Evolutionary conservation across 37 sponge, comb jelly and placozoan species (phyloP), one percentile per base, ranked within the genome.

Genomic region (Cliona cf. orientalis): DNA sequence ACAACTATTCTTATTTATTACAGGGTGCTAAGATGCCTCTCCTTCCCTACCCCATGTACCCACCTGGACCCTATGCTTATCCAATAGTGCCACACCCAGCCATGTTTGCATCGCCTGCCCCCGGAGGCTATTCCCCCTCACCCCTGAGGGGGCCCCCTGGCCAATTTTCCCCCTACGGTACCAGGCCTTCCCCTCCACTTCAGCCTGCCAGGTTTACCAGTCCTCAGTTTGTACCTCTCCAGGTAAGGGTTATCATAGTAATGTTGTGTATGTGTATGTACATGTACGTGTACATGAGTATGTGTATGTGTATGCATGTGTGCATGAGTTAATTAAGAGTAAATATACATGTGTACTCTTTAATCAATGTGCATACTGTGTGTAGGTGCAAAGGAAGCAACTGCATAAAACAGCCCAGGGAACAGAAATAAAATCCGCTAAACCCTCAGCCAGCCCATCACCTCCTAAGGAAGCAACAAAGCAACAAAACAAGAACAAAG

Each of bases 231-330:
- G 74, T 74, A 22, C 74, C 74, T 28, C 36, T 74, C 12, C 74
- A 74, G 58, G 74, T 74, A 74, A 42, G 71, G 23, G 14, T 19
- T 49, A n/a, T n/a, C n/a, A n/a, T n/a, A n/a, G n/a, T n/a, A n/a
- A n/a, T n/a, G n/a, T n/a, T n/a, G n/a, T n/a, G n/a, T n/a, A n/a
- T n/a, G n/a, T n/a, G n/a, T n/a, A n/a, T n/a, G n/a, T n/a, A n/a
- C n/a, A n/a, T n/a, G n/a, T n/a, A n/a, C n/a, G n/a, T n/a, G 63
- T 62, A 26, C 23, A 7, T 62, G 63, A 25, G 63, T 62, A 26
- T 62, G 63, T 62, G 63, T 62, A 26, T 62, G 63, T 62, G 63
- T 62, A 26, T 62, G 63, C 23, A 26, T 62, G 63, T 62, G 63
- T 62, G 63, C n/a, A n/a, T n/a, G n/a, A n/a, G n/a, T n/a, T n/a